phyloP scores from a whole-genome alignment of 2,797 vertebrate genomes.

The Steatocranus sp. region DNA sequence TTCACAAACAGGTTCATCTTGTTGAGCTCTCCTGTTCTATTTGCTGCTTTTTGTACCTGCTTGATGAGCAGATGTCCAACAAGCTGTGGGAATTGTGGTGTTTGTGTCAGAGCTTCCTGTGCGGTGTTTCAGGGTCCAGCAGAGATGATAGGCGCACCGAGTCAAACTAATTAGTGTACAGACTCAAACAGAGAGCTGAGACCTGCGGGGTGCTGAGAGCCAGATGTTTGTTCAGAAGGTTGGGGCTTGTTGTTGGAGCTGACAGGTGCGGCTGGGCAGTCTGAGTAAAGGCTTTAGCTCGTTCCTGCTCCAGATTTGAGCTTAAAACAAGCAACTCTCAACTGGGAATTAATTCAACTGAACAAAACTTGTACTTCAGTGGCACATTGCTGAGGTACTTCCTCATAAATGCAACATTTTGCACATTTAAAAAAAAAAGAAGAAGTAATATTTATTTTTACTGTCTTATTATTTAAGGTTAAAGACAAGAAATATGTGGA shows the following conservation, averaged over 20 bases:
- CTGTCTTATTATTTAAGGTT: background rate
- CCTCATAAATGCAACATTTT: too few relatives aligned
- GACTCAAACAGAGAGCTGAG: background rate
- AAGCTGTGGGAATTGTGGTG: background rate
- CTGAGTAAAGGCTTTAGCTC: background rate
- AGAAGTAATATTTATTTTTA: background rate
- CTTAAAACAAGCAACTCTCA: background rate
- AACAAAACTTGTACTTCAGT: too few relatives aligned
- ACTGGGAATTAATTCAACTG: background rate
- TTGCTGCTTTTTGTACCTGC: background rate
- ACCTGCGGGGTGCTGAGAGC: background rate
- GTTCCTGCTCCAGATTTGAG: background rate
- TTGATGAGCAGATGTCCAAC: background rate
- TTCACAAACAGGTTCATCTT: background rate
- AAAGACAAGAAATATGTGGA: background rate
- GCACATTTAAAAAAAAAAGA: background rate
- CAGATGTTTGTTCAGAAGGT: slow-evolving; percentile 21
- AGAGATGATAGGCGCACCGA: background rate
- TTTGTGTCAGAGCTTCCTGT: background rate
- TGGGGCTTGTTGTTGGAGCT: background rate
- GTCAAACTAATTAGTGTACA: background rate
- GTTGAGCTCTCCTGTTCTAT: background rate
- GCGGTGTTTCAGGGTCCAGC: slow-evolving; percentile 18
- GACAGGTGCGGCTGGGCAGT: slow-evolving; percentile 1
- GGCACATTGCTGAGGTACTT: too few relatives aligned